Evolutionary conservation across 2,888 invertebrate species (phyloP).

Genomic region (Lacanobia oleracea): DNA sequence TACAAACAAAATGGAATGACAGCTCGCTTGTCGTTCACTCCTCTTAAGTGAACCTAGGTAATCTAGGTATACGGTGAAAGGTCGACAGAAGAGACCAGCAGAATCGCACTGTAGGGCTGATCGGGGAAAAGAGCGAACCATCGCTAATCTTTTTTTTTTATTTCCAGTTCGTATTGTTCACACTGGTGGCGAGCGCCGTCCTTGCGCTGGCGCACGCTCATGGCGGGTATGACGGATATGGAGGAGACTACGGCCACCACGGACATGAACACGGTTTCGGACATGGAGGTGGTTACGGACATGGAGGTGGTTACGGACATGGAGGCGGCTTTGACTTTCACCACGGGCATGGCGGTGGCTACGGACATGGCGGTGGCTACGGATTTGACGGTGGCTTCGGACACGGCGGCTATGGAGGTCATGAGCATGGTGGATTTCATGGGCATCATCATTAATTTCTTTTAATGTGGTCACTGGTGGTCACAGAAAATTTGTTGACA

Average conservation of each 20-base stretch:
- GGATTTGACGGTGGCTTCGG: too few relatives aligned
- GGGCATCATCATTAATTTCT: too few relatives aligned
- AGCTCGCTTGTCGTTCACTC: too few relatives aligned
- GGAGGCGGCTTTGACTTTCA: not conserved
- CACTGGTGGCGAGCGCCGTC: conserved; percentile 38
- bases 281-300: not conserved
- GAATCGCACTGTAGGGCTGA: not conserved
- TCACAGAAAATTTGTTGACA: not conserved
- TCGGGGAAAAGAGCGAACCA: not conserved
- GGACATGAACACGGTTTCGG: not conserved
- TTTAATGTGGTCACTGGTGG: not conserved
- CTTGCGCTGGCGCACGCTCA: conserved; percentile 26
- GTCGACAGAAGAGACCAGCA: too few relatives aligned
- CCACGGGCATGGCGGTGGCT: not conserved
- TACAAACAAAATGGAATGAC: too few relatives aligned
- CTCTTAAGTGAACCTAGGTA: too few relatives aligned
- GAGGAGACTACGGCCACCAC: not conserved
- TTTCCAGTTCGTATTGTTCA: conserved; percentile 48
- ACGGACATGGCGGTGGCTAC: not conserved
- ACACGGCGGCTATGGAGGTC: too few relatives aligned
- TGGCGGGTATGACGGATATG: not conserved
- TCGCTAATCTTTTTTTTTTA: not conserved
- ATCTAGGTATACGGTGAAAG: too few relatives aligned
- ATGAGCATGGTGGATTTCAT: not conserved
- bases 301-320: not conserved